A percentile compares a stretch with the other conserved stretches of the same genome.
phyloP scores from a whole-genome alignment of 2,888 invertebrate genomes.

The Melinaea marsaeus region DNA sequence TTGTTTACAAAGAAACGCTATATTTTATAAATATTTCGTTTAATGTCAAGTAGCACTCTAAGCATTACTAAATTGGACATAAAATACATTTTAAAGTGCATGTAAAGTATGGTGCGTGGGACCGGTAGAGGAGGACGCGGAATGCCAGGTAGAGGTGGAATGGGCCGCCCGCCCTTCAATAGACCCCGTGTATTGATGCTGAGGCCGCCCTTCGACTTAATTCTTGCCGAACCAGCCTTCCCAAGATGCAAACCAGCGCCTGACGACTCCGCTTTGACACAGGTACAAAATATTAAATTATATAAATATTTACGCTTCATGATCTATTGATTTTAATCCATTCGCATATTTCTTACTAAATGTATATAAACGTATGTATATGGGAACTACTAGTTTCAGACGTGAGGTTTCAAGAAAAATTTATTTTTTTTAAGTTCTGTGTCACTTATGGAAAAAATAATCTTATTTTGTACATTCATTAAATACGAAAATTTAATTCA shows the following conservation, averaged over 20 bases:
- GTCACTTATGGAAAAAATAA: too few relatives aligned
- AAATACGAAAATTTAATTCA: too few relatives aligned
- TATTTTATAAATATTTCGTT: not conserved
- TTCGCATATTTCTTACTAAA: slow-evolving; percentile 8
- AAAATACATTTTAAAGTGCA: not conserved
- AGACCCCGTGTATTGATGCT: slow-evolving; percentile 67
- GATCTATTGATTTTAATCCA: not conserved
- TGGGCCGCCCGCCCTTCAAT: slow-evolving; percentile 73
- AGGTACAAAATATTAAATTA: slow-evolving; percentile 62
- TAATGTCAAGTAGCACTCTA: not conserved
- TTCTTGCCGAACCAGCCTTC: slow-evolving; percentile 92
- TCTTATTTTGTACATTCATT: too few relatives aligned
- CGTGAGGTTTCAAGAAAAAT: too few relatives aligned
- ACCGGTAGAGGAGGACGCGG: slow-evolving; percentile 82
- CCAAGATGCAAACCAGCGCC: slow-evolving; percentile 87
- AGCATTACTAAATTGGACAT: not conserved
- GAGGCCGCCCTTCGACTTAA: slow-evolving; percentile 91
- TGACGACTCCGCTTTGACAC: slow-evolving; percentile 91
- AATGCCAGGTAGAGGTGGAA: slow-evolving; percentile 80
- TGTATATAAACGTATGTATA: too few relatives aligned
- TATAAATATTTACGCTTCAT: too few relatives aligned
- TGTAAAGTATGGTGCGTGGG: slow-evolving; percentile 82
- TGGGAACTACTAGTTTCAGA: too few relatives aligned
- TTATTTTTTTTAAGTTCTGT: too few relatives aligned
- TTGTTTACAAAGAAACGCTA: not conserved